A percentile compares a stretch with the other conserved stretches of the same genome.
Conservation (phyloP, 2,888 invertebrate genomes). For the Melanostoma mellinum region DNA sequence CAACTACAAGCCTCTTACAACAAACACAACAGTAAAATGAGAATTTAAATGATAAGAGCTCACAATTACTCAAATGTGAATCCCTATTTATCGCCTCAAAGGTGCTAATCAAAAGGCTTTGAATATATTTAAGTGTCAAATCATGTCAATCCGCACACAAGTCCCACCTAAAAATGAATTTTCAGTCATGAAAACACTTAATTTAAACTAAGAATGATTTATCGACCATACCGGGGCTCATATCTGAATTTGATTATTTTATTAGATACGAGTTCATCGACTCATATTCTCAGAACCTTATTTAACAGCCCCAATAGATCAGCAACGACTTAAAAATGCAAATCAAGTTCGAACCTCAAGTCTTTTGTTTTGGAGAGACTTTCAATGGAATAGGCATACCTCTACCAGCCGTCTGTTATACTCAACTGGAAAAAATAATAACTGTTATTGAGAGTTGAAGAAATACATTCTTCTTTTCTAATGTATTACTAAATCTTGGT, state of each 20-base stretch:
- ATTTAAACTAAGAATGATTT: constrained; percentile 1
- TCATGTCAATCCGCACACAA: too few species aligned
- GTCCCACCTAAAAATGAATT: not conserved
- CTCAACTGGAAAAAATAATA: constrained; percentile 24
- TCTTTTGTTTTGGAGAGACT: constrained; percentile 45
- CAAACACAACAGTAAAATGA: too few species aligned
- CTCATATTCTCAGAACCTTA: constrained; percentile 22
- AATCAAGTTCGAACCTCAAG: constrained; percentile 45
- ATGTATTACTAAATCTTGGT: constrained; percentile 53
- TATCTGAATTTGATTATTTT: too few species aligned
- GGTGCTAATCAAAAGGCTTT: too few species aligned
- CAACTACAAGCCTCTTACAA: too few species aligned
- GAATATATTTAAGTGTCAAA: too few species aligned
- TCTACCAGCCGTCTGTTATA: not conserved
- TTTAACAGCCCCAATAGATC: constrained; percentile 20
- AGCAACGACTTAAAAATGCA: constrained; percentile 41
- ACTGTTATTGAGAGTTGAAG: constrained; percentile 50
- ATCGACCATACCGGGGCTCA: too few species aligned
- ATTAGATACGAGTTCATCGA: constrained; percentile 37
- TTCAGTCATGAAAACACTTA: not conserved
- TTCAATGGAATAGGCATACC: not conserved
- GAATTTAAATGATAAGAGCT: too few species aligned
- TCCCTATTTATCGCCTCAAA: too few species aligned
- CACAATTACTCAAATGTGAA: too few species aligned
- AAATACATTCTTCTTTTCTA: constrained; percentile 28